Base-by-base conservation (phyloP, 2,888 invertebrate species). In the Camptogramma bilineatum region DNA sequence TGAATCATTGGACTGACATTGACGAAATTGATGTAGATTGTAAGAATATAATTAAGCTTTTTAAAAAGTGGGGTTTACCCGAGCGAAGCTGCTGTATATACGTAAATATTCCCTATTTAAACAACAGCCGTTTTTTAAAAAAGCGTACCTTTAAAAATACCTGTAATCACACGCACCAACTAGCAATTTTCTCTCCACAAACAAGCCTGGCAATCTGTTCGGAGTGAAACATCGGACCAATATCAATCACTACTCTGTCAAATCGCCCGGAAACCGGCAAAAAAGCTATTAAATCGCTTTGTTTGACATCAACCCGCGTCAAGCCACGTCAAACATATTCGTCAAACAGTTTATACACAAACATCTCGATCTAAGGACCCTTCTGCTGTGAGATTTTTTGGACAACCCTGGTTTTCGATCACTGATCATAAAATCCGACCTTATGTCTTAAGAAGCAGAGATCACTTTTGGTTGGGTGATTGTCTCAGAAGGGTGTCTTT, bases 271-370 rank as follows among this genome's bases (percentile, higher is more conserved):
- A 70, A 72, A 71, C 68, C 62, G 16, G 58, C 61, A 66, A 74
- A 78, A 79, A 75, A 76, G 68, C 73, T 62, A 79, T 79, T 77
- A 75, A 74, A 70, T 62, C 65, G 67, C 66, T 70, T 74, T 79
- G 78, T 79, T 79, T 75, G 73, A 68, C 58, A 69, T 70, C 67
- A 67, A 70, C 76, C 73, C 70, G 55, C 65, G 71, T 73, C 72
- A 71, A 68, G 65, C 73, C 64, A 60, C 67, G 61, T 72, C 81
- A 78, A 80, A 80, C 80, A 79, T 73, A 76, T 73, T 76, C 72
- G 73, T 76, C 80, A 80, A 82, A 83, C 83, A 80, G 83, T 81
- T 84, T 82, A 82, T 78, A 76, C 74, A 69, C 80, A 83, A 83
- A 83, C 82, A 83, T 72, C 79, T 77, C 75, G 71, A 73, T 78